Conservation (phyloP, 2,113 vertebrate species). For the Emberiza fucata region DNA sequence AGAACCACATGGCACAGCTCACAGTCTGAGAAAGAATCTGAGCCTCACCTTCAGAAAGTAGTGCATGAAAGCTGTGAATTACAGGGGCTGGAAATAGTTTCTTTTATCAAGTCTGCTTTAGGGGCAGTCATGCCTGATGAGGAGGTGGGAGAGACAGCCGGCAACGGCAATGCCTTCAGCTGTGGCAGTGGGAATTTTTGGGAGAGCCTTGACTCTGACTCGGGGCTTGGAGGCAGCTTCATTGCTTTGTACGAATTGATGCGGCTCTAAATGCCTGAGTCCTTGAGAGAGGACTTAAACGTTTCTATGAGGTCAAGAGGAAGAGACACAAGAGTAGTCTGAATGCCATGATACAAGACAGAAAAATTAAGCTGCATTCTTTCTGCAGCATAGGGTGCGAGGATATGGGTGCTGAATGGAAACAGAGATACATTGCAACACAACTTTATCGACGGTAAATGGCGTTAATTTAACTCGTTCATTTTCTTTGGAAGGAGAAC, state of each 20-base stretch:
- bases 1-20: background rate
- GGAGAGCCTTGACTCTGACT: background rate
- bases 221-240: rapidly evolving
- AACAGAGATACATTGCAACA: background rate
- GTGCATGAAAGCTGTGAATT: background rate
- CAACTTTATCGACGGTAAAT: background rate
- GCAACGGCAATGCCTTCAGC: background rate
- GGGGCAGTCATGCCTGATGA: background rate
- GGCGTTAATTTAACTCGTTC: background rate
- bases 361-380: background rate
- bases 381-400: background rate
- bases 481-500: background rate
- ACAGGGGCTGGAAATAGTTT: background rate
- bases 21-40: background rate
- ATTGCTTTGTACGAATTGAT: background rate
- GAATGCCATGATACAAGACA: background rate
- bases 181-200: background rate
- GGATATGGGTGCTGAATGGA: background rate
- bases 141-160: background rate
- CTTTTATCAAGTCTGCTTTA: background rate
- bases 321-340: background rate
- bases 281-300: background rate
- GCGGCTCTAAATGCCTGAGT: background rate
- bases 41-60: background rate
- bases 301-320: background rate